A percentile compares a stretch with the other conserved stretches of the same genome.
These are phyloP conservation scores for Cremastinae sp. DNA, from an alignment of 2,888 invertebrate genomes.

Conservation along the genomic window DNA sequence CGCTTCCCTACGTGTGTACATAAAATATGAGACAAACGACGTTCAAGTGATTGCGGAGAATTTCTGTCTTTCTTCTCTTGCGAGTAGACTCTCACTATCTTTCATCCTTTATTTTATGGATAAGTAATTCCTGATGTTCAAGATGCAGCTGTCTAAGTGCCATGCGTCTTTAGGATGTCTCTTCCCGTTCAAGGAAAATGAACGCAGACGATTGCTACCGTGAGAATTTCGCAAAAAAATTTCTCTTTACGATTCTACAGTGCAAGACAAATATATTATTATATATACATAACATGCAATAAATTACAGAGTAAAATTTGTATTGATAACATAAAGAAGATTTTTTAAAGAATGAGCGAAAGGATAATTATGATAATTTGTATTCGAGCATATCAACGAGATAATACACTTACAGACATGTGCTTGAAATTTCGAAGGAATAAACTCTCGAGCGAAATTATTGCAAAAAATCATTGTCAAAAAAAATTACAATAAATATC, in stretches of 20 bases:
- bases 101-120: conserved; percentile 16
- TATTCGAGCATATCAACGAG: no score
- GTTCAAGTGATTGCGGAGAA: conserved; percentile 29
- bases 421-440: no score
- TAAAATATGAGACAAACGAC: conserved; percentile 9
- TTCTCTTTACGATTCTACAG: not conserved
- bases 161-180: not conserved
- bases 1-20: not conserved
- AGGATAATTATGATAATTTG: no score
- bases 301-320: no score
- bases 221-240: not conserved
- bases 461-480: no score
- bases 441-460: no score
- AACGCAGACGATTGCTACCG: conserved; percentile 7
- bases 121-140: conserved; percentile 18
- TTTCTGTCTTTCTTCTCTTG: not conserved
- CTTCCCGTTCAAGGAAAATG: conserved; percentile 5
- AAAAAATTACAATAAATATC: no score
- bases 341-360: no score
- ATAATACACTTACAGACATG: no score
- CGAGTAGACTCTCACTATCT: not conserved
- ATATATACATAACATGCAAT: no score
- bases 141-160: conserved; percentile 20
- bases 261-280: no score
- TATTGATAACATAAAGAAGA: no score